Base-by-base conservation (phyloP, 1,140 invertebrate genomes). In the Rhynchophorus ferrugineus region DNA sequence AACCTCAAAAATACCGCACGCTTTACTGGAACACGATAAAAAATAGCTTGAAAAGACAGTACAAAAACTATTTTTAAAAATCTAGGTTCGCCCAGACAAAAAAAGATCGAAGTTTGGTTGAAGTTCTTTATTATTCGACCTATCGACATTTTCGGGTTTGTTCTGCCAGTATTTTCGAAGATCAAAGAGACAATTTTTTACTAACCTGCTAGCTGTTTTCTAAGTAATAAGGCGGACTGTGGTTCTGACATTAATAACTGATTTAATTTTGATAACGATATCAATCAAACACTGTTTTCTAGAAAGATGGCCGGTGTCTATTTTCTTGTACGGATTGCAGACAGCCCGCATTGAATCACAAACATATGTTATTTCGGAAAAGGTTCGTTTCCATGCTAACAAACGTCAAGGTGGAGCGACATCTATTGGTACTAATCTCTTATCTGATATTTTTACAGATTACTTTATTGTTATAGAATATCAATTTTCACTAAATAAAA, bases 131-230 rank as follows among this genome's bases (percentile, higher is more conserved):
- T 38, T 18, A 44, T 44, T 14, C 7, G 34, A 51, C 22, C 44
- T 11, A 44, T 44, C 34, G 50, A 53, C 50, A 45, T 46, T 44
- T 53, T 53, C 11, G 18, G 33, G 22, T 3, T 38, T 6, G 21
- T 39, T 44, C 37, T 39, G 19, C 18, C 3, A 37, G 9, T 29
- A 17, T 50, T 47, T 8, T 17, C 16, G 22, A 17, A 1, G 19
- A 20, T 36, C 42, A 22, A 43, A 16, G 14, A 11, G n/a, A 9
- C 18, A 13, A 44, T 53, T n/a, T 54, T 58, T 56, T 43, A 73
- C 71, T 73, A 82, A 93, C 91, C 91, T 84, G 89, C 87, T 77
- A 95, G 79, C 80, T 95, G 91, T 83, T 93, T 94, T 77, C 88
- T 84, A 77, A 95, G 80, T 77, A 94, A 78, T 75, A 94, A 84